Evolutionary conservation across 2,113 vertebrate species (phyloP).

Genomic region (Furnarius figulus): DNA sequence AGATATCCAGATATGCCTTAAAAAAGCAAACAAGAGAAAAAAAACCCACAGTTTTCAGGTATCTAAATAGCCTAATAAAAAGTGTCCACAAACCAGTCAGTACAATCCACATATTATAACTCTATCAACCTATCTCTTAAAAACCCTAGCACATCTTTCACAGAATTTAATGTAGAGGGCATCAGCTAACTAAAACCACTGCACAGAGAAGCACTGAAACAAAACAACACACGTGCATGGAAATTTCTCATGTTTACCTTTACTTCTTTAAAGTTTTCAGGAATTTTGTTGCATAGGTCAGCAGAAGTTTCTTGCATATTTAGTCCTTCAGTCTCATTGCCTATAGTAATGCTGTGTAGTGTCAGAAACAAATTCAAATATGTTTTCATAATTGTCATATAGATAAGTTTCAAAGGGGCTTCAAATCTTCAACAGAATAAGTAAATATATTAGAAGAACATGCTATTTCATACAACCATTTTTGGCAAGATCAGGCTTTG

Average conservation of each 20-base stretch:
- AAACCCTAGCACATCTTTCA: rapidly evolving
- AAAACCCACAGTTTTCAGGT: not conserved
- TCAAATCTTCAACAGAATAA: not conserved
- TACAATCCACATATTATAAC: not conserved
- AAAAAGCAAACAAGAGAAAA: not conserved
- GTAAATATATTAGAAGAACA: not conserved
- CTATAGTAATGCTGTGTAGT: rapidly evolving
- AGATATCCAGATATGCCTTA: not conserved
- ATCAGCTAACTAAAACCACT: not conserved
- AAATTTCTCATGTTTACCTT: not conserved
- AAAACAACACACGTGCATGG: rapidly evolving
- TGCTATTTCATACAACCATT: not conserved
- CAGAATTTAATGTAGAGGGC: not conserved
- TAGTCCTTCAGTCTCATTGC: not conserved
- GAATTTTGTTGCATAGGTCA: not conserved
- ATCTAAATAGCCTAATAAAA: not conserved
- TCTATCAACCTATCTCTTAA: not conserved
- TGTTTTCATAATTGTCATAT: not conserved
- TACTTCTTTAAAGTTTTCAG: not conserved
- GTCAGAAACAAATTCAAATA: not conserved
- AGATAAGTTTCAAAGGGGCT: not conserved
- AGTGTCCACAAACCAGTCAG: rapidly evolving
- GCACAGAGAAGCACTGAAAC: not conserved
- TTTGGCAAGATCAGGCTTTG: not conserved
- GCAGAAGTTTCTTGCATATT: not conserved